Conservation (phyloP, 2,888 invertebrate species). For the Phyto melanocephala region DNA sequence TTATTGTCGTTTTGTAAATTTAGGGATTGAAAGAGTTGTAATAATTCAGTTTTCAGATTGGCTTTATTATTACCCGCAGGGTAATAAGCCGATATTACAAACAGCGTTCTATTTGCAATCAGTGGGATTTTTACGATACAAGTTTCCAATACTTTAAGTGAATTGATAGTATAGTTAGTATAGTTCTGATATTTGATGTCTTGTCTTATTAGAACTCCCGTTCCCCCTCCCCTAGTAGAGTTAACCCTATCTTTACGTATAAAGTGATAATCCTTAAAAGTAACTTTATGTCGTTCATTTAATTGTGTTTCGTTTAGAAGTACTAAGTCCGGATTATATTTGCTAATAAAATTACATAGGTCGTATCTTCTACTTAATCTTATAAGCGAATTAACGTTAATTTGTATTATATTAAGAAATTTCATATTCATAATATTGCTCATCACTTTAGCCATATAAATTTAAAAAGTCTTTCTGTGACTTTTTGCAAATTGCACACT, state of each 20-base stretch:
- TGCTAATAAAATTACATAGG: no score
- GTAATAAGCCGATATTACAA: slow-evolving; percentile 34
- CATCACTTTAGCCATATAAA: no score
- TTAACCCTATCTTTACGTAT: slow-evolving; percentile 24
- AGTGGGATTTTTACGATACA: slow-evolving; percentile 10
- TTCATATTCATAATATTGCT: no score
- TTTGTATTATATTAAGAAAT: no score
- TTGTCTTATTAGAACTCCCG: slow-evolving; percentile 41
- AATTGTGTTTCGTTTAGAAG: no score
- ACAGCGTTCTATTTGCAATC: neutral
- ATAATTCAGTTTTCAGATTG: neutral
- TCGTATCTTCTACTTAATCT: no score
- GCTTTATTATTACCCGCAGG: slow-evolving; percentile 22
- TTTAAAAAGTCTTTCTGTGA: no score
- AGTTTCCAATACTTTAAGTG: slow-evolving; percentile 19
- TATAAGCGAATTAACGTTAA: no score
- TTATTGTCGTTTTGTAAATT: slow-evolving; percentile 12
- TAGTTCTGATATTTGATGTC: neutral
- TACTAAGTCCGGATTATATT: no score
- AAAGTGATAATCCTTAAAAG: slow-evolving; percentile 9
- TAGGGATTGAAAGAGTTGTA: slow-evolving; percentile 31
- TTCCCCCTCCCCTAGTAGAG: neutral
- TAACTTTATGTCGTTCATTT: slow-evolving; percentile 23
- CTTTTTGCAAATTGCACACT: no score
- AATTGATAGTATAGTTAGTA: slow-evolving; percentile 8